Evolutionary conservation across 1,140 invertebrate species (phyloP).

Genomic region (Holcopasites calliopsidis): DNA sequence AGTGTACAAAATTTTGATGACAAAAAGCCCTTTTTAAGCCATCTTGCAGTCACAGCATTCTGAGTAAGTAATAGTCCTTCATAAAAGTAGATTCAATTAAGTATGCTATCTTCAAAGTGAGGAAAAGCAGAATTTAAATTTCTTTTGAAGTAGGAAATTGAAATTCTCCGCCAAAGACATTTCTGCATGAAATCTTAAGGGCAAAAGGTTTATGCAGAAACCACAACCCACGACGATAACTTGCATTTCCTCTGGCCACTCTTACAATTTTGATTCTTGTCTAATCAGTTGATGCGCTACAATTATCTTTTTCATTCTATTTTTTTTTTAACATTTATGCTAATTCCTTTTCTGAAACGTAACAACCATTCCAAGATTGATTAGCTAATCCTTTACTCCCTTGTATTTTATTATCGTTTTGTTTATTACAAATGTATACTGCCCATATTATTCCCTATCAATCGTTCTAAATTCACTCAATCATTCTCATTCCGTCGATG

Average conservation of each 20-base stretch:
- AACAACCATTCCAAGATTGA: not conserved
- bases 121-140: not conserved
- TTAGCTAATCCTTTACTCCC: too few relatives aligned
- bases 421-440: too few relatives aligned
- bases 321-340: not conserved
- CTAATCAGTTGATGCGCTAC: too few relatives aligned
- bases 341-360: not conserved
- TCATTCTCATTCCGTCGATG: too few relatives aligned
- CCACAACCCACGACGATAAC: too few relatives aligned
- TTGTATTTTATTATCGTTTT: too few relatives aligned
- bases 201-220: too few relatives aligned
- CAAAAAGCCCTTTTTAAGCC: not conserved
- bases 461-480: too few relatives aligned
- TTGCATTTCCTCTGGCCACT: too few relatives aligned
- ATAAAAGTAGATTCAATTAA: not conserved
- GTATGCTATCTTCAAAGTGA: not conserved
- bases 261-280: too few relatives aligned
- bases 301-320: not conserved
- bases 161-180: not conserved
- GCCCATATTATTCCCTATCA: too few relatives aligned
- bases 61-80: not conserved
- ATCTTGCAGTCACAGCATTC: not conserved
- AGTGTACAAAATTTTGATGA: not conserved
- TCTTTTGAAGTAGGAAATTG: not conserved
- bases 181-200: not conserved